Percentiles rank a stretch among this genome's conserved stretches.
These are phyloP conservation scores for Griposia aprilina DNA, from an alignment of 2,888 invertebrate genomes.

Conservation along the genomic window DNA sequence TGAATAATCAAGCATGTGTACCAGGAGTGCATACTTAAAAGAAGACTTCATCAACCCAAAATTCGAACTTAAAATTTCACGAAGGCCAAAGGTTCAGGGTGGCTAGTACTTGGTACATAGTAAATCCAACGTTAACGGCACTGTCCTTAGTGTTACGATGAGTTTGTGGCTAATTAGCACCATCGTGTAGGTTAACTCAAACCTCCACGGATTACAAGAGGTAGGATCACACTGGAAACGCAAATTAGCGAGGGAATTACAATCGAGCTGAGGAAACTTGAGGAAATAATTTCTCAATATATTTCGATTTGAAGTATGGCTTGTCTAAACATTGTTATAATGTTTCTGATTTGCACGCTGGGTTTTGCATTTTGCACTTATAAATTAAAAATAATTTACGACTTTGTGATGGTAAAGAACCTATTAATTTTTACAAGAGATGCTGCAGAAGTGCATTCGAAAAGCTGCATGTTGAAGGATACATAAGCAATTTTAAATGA, in stretches of 20 bases:
- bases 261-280: constrained; percentile 2
- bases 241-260: background rate
- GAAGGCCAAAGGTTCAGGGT: constrained; percentile 4
- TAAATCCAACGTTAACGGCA: constrained; percentile 40
- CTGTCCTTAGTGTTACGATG: constrained; percentile 53
- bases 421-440: background rate
- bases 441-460: background rate
- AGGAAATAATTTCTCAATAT: background rate
- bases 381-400: background rate
- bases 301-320: background rate
- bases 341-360: background rate
- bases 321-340: background rate
- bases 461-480: background rate
- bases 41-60: background rate
- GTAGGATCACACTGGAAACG: constrained; percentile 45
- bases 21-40: constrained; percentile 26
- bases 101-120: constrained; percentile 24
- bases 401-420: background rate
- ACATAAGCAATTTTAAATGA: background rate
- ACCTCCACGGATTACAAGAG: constrained; percentile 23
- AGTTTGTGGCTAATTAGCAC: constrained; percentile 58
- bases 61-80: constrained; percentile 33
- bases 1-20: constrained; percentile 19
- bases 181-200: constrained; percentile 43
- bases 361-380: background rate